Conservation (phyloP, 1,140 invertebrate genomes). For the Bombus huntii region DNA sequence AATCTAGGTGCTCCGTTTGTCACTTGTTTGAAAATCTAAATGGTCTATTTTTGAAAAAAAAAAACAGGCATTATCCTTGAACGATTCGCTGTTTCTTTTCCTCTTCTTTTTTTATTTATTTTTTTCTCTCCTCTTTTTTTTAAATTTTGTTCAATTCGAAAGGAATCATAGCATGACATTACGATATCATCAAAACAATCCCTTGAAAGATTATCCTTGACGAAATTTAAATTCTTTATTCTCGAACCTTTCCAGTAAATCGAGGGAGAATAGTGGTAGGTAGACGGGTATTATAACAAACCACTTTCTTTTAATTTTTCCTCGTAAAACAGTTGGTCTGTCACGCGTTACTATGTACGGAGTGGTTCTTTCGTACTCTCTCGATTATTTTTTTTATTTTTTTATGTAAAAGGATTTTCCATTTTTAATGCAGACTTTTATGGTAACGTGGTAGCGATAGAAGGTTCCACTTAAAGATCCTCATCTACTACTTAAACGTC, state of each 20-base stretch:
- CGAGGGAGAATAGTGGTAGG: conserved; percentile 82
- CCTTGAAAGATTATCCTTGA: conserved; percentile 64
- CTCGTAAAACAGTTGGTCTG: conserved; percentile 79
- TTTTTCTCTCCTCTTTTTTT: neutral
- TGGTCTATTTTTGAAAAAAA: neutral
- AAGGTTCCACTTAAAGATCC: neutral
- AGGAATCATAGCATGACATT: conserved; percentile 54
- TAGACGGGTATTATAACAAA: conserved; percentile 80
- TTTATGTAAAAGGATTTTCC: neutral
- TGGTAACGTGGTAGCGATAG: neutral
- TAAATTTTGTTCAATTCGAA: conserved; percentile 14
- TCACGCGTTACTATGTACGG: conserved; percentile 73
- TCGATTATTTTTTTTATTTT: neutral
- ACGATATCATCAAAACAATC: conserved; percentile 55
- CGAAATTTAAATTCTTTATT: conserved; percentile 80
- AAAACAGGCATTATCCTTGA: neutral
- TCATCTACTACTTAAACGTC: neutral
- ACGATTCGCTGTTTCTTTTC: neutral
- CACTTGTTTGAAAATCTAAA: neutral
- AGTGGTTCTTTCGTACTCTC: conserved; percentile 30
- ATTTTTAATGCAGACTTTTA: neutral
- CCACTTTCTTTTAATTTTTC: conserved; percentile 74
- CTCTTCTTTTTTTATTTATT: neutral
- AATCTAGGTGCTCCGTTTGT: conserved; percentile 6
- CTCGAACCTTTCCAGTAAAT: conserved; percentile 82